Evolutionary conservation across 2,888 invertebrate species (phyloP), one percentile per base, ranked within the genome.

Genomic region (Melanophora roralis): DNA sequence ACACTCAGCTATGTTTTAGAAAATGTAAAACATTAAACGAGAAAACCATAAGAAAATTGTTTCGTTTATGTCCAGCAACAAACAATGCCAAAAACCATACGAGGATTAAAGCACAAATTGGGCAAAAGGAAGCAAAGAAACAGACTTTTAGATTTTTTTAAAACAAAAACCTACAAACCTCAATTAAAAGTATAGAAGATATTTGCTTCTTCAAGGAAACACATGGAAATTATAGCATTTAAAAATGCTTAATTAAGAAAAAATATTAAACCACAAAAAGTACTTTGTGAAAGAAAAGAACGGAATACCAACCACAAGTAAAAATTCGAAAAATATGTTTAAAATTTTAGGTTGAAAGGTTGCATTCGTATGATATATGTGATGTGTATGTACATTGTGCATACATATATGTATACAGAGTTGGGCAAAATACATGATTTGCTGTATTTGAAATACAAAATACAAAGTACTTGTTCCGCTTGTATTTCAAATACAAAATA

Each of bases 231-330:
- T 43, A 43, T 40, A 40, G 14, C 1, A n/a, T 14, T 14, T 6
- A 16, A 64, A 40, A 60, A 65, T 34, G 67, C 67, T 72, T 78
- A 72, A 78, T 68, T 55, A 68, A 64, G 59, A 62, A 19, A 59
- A 55, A 1, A 27, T 27, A 27, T 27, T 27, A 32, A 73, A 73
- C 78, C 68, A 59, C 68, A 78, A 68, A 36, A 57, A 27, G 19
- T 53, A 16, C 53, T 23, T 23, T 68, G 23, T 38, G 21, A 47
- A 5, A 47, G n/a, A 40, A 40, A 11, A 1, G 9, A 23, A 6
- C n/a, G n/a, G n/a, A n/a, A n/a, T n/a, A n/a, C 9, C 38, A 38
- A 34, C 45, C 23, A 23, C 57, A 68, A 68, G 27, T 5, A 27
- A 27, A 27, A 27, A 27, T 5, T 27, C 6, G 6, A 27, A 27